Base-by-base conservation (phyloP, 2,113 vertebrate genomes). In the Sinocyclocheilus anophthalmus region DNA sequence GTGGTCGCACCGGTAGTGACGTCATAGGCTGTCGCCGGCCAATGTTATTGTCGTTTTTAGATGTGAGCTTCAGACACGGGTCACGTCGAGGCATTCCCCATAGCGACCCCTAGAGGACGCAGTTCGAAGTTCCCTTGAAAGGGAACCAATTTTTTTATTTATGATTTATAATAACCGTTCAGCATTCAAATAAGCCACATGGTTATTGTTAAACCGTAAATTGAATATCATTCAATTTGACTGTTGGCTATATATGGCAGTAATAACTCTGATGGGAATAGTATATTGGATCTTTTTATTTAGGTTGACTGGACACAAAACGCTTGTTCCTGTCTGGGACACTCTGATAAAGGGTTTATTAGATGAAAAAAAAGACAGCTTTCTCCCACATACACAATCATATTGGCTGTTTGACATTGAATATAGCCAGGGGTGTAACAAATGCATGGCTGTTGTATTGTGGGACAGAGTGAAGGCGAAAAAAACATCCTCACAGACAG, bases 261-360 rank as follows among this genome's bases (percentile, higher is more conserved):
- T 82, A 69, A 70, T 53, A 70, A 37, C 24, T 69, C 45, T 2
- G 22, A 5, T 76, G 50, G 69, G 65, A 57, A 57, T 48, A 67
- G 39, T 24, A 85, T 70, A 72, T 22, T 57, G n/a, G 67, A 42
- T 81, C 77, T 73, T 79, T 67, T 80, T 80, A 70, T 57, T 63
- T 79, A 72, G 77, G 30, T 70, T 61, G n/a, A 81, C 67, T 73
- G 61, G 33, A 70, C 84, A 72, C 33, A 70, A 72, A 85, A 24
- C 1, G 61, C 55, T 57, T 86, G 76, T 42, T 53, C 59, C 30
- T 69, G 85, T 30, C 85, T 81, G 77, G 39, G 33, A 72, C 42
- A 57, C 11, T 24, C 76, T 80, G 84, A 80, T 80, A 85, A 85
- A 85, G 50, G 84, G 78, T 69, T 80, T 85, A 85, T 70, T 53